Conservation (phyloP, 2,888 invertebrate genomes). For the Trachelus tabidus region DNA sequence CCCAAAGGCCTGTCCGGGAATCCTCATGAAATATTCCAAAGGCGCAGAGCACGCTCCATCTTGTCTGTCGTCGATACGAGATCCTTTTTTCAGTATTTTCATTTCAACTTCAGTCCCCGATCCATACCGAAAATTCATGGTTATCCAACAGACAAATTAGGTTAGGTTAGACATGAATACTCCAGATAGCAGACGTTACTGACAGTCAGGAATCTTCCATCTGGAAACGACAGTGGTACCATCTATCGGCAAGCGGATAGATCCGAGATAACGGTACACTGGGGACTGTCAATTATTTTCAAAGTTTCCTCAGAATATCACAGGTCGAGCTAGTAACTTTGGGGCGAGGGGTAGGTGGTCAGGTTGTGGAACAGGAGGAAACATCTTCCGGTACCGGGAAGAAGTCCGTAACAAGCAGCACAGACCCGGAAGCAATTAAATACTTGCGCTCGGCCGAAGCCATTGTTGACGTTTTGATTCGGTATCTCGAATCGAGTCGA, state of each 20-base stretch:
- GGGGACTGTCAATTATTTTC: slow-evolving; percentile 3
- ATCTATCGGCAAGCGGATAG: background rate
- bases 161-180: background rate
- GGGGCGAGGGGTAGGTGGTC: background rate
- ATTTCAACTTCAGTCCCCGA: background rate
- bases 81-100: background rate
- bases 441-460: slow-evolving; percentile 42
- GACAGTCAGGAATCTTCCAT: background rate
- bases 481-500: slow-evolving; percentile 30
- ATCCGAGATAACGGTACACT: background rate
- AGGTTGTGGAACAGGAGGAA: slow-evolving; percentile 18
- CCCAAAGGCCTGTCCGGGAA: background rate
- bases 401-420: slow-evolving; percentile 57
- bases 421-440: slow-evolving; percentile 50
- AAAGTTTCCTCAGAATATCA: background rate
- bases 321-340: background rate
- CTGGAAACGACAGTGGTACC: background rate
- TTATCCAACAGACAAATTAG: background rate
- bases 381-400: slow-evolving; percentile 53
- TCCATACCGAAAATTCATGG: background rate
- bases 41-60: background rate
- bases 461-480: slow-evolving; percentile 21
- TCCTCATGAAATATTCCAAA: slow-evolving; percentile 5
- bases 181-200: background rate
- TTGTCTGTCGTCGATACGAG: background rate